These are phyloP conservation scores for Agrypnia vestita DNA, from an alignment of 1,140 invertebrate genomes.

Conservation along the genomic window DNA sequence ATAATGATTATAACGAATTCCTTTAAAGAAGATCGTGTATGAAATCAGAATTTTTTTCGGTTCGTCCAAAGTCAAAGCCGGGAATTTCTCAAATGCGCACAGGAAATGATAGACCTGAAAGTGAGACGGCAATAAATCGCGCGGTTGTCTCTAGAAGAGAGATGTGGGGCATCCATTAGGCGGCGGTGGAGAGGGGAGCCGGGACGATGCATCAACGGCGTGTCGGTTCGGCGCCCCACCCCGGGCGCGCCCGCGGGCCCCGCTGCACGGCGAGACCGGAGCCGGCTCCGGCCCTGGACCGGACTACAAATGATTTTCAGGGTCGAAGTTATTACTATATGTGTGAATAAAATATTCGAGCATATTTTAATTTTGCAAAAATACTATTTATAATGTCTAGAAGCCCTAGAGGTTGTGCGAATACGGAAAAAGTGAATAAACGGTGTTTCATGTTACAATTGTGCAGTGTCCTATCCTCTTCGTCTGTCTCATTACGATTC, in stretches of 20 bases:
- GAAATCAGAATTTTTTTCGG: too few species aligned
- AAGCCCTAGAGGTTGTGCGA: too few species aligned
- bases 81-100: not conserved
- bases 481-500: too few species aligned
- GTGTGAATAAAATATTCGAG: not conserved
- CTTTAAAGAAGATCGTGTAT: too few species aligned
- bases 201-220: slow-evolving; percentile 51
- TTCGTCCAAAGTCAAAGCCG: too few species aligned
- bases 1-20: too few species aligned
- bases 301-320: not conserved
- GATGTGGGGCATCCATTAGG: slow-evolving; percentile 57
- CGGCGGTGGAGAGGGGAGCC: slow-evolving; percentile 27
- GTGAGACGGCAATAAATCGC: slow-evolving; percentile 58
- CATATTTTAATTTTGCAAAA: too few species aligned
- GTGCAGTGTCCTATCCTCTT: too few species aligned
- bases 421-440: too few species aligned
- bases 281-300: slow-evolving; percentile 4
- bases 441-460: too few species aligned
- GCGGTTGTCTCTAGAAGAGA: slow-evolving; percentile 56
- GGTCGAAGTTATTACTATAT: not conserved
- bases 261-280: not conserved
- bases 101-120: slow-evolving; percentile 52
- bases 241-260: not conserved
- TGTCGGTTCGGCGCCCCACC: slow-evolving; percentile 37
- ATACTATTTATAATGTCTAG: too few species aligned